Percentiles rank a stretch among this genome's conserved stretches.
These are phyloP conservation scores for Dryas iulia DNA, from an alignment of 1,140 invertebrate genomes.

Conservation along the genomic window DNA sequence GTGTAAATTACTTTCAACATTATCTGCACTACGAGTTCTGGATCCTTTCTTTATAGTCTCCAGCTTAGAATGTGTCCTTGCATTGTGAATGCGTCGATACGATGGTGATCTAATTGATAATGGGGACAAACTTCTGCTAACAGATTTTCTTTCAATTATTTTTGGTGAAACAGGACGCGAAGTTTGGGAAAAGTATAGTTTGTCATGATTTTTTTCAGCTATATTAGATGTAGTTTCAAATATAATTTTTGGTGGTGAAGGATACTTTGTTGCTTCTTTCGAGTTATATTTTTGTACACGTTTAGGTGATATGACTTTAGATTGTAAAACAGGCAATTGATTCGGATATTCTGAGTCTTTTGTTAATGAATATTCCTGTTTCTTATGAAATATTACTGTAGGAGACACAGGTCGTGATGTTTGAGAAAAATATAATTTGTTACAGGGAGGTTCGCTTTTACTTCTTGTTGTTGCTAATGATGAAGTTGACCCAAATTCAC, in stretches of 20 bases:
- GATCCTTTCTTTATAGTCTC: constrained; percentile 62
- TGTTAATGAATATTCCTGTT: constrained; percentile 25
- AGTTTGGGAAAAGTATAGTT: constrained; percentile 64
- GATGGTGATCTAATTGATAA: constrained; percentile 84
- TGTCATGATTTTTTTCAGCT: background rate
- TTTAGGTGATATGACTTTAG: constrained; percentile 48
- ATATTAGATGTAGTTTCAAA: constrained; percentile 44
- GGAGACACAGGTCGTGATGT: constrained; percentile 69
- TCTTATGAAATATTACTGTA: constrained; percentile 37
- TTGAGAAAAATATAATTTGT: constrained; percentile 76
- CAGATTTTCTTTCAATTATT: constrained; percentile 46
- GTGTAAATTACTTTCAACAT: constrained; percentile 71
- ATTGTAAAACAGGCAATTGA: constrained; percentile 67
- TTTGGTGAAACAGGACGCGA: constrained; percentile 65
- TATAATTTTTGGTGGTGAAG: constrained; percentile 59
- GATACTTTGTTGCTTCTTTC: constrained; percentile 22
- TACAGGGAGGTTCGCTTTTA: constrained; percentile 78
- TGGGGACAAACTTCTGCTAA: constrained; percentile 73
- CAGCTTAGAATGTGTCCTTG: constrained; percentile 67
- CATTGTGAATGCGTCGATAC: constrained; percentile 82
- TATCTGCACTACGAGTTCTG: constrained; percentile 83
- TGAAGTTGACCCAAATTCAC: constrained; percentile 63
- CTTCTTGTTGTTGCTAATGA: constrained; percentile 73
- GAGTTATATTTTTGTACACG: constrained; percentile 37
- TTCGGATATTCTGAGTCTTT: constrained; percentile 50